phyloP scores from a whole-genome alignment of 2,888 invertebrate species.

The Strigamia maritima region DNA sequence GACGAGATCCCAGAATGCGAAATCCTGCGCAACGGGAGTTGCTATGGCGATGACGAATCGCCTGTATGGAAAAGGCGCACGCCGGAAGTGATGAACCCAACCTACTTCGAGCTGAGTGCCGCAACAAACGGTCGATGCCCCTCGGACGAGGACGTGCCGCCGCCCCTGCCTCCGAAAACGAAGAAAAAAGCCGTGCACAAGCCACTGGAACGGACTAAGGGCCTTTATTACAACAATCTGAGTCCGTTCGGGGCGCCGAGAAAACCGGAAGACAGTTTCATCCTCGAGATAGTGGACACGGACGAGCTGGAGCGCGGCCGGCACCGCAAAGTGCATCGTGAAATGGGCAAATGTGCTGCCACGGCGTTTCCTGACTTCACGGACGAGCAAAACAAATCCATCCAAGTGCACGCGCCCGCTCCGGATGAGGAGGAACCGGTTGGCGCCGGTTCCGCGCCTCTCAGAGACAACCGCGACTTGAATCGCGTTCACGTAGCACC shows the following conservation, averaged over 20 bases:
- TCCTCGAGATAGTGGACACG: slow-evolving; percentile 45
- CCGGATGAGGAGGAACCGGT: too few relatives aligned
- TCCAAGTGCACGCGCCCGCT: neutral
- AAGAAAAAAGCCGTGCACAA: slow-evolving; percentile 59
- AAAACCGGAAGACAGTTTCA: slow-evolving; percentile 45
- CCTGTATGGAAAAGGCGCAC: slow-evolving; percentile 41
- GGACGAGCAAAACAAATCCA: neutral
- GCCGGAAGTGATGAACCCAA: slow-evolving; percentile 3
- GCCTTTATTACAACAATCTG: slow-evolving; percentile 51
- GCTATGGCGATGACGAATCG: slow-evolving; percentile 35
- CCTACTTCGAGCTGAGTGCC: neutral
- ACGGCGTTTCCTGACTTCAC: neutral
- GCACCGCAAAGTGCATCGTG: slow-evolving; percentile 1
- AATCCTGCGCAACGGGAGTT: neutral
- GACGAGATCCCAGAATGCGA: neutral
- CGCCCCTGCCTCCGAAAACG: slow-evolving; percentile 70
- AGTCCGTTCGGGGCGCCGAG: slow-evolving; percentile 38
- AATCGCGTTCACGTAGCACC: slow-evolving; percentile 53
- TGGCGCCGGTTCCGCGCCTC: neutral
- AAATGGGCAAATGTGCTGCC: neutral
- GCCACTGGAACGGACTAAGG: slow-evolving; percentile 69
- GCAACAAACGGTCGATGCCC: neutral
- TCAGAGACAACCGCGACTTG: slow-evolving; percentile 5
- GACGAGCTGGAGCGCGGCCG: slow-evolving; percentile 42
- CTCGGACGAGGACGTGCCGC: slow-evolving; percentile 44